Conservation (phyloP, 2,113 vertebrate species). For the Tetrax tetrax region DNA sequence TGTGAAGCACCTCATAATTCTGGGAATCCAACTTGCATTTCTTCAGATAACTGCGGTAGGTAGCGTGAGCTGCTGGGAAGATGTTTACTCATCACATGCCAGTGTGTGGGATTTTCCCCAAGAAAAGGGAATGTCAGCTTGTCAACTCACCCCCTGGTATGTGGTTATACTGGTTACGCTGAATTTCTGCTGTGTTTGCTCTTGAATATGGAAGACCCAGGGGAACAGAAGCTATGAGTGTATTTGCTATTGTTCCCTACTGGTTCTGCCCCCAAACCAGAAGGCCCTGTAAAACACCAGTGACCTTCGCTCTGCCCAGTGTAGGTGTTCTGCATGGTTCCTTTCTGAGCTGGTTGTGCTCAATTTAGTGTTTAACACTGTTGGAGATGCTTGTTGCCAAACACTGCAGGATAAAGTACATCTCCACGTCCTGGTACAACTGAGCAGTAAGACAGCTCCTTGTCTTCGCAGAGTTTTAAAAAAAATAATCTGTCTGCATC, state of each 20-base stretch:
- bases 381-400: background rate
- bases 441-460: background rate
- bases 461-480: background rate
- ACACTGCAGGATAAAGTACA: background rate
- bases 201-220: conserved; percentile 3
- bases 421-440: background rate
- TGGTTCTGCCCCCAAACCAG: background rate
- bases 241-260: background rate
- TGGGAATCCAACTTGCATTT: background rate
- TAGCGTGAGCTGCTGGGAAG: background rate
- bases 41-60: background rate
- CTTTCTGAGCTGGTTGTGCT: background rate
- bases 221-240: background rate
- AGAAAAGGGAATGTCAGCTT: conserved; percentile 11
- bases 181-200: background rate
- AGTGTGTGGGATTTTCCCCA: conserved; percentile 5
- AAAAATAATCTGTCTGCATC: background rate
- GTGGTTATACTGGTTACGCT: background rate
- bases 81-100: background rate
- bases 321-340: background rate
- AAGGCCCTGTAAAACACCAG: background rate
- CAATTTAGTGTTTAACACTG: background rate
- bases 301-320: background rate
- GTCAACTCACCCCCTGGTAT: conserved; percentile 19
- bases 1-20: background rate